Percentiles rank a stretch among this genome's conserved stretches.
Conservation (phyloP, 2,888 invertebrate genomes). For the Agrochola circellaris region DNA sequence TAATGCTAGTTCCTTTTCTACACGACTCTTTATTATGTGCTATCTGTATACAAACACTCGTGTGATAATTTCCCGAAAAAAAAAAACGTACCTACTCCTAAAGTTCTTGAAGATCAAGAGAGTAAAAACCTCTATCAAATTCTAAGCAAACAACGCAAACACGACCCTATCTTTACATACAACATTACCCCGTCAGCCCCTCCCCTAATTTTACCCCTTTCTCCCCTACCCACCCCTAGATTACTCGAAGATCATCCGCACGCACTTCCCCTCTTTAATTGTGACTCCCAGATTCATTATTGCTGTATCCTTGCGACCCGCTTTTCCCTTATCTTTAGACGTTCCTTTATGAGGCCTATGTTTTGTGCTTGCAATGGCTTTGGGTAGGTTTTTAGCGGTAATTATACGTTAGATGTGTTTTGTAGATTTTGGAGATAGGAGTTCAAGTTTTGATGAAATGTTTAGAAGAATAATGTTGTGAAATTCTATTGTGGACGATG, state of each 20-base stretch:
- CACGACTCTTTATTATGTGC: neutral
- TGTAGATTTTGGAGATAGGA: slow-evolving; percentile 27
- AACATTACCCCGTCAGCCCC: slow-evolving; percentile 45
- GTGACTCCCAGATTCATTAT: slow-evolving; percentile 89
- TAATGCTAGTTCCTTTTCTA: too few relatives aligned
- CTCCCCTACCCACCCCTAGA: slow-evolving; percentile 76
- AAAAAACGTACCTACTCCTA: neutral
- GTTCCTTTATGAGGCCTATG: slow-evolving; percentile 60
- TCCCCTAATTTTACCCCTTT: slow-evolving; percentile 66
- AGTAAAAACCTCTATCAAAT: slow-evolving; percentile 20
- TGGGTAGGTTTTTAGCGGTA: slow-evolving; percentile 27
- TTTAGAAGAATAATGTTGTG: neutral
- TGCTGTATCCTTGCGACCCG: slow-evolving; percentile 87
- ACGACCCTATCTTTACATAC: slow-evolving; percentile 56
- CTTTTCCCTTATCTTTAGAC: slow-evolving; percentile 85
- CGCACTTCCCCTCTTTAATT: slow-evolving; percentile 90
- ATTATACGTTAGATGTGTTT: slow-evolving; percentile 43
- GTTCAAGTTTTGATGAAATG: slow-evolving; percentile 1
- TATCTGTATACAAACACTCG: neutral
- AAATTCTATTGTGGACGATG: neutral
- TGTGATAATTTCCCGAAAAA: neutral
- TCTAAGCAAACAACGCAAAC: slow-evolving; percentile 37
- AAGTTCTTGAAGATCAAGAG: slow-evolving; percentile 19
- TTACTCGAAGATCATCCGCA: slow-evolving; percentile 87
- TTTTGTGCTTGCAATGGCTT: slow-evolving; percentile 37